phyloP scores from a whole-genome alignment of 92 coral and sea anemone genomes.

The Phenganax subtilis region DNA sequence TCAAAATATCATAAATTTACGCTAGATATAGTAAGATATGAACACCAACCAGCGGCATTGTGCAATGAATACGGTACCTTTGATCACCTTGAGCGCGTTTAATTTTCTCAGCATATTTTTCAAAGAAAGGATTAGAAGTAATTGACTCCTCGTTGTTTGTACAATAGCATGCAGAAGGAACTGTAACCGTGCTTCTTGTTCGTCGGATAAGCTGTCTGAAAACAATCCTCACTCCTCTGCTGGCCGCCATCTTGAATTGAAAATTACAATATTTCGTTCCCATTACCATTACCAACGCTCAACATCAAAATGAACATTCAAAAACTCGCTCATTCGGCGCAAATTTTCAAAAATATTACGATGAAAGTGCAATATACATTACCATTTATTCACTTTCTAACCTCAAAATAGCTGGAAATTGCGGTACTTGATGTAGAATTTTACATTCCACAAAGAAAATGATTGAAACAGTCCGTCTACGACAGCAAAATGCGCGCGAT shows the following conservation, averaged over 20 bases:
- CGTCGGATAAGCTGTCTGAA: background rate
- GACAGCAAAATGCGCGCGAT: slow-evolving; percentile 82
- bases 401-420: background rate
- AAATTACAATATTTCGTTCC: background rate
- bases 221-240: slow-evolving; percentile 1
- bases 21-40: too few species aligned
- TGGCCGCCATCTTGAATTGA: slow-evolving; percentile 24
- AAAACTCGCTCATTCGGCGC: background rate
- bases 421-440: background rate
- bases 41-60: too few species aligned
- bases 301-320: background rate
- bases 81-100: slow-evolving; percentile 46
- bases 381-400: background rate
- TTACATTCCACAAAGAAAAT: slow-evolving; percentile 24
- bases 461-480: slow-evolving; percentile 90
- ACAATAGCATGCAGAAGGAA: background rate
- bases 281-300: slow-evolving; percentile 10
- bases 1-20: too few species aligned
- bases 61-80: slow-evolving; percentile 37
- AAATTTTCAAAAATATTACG: slow-evolving; percentile 4
- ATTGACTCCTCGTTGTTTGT: slow-evolving; percentile 43
- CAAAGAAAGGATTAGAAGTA: slow-evolving; percentile 59
- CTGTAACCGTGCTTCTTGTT: background rate
- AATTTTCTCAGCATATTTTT: slow-evolving; percentile 69
- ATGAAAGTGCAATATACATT: background rate